Base-by-base conservation (phyloP, 2,888 invertebrate genomes). In the Drosophila helvetica region DNA sequence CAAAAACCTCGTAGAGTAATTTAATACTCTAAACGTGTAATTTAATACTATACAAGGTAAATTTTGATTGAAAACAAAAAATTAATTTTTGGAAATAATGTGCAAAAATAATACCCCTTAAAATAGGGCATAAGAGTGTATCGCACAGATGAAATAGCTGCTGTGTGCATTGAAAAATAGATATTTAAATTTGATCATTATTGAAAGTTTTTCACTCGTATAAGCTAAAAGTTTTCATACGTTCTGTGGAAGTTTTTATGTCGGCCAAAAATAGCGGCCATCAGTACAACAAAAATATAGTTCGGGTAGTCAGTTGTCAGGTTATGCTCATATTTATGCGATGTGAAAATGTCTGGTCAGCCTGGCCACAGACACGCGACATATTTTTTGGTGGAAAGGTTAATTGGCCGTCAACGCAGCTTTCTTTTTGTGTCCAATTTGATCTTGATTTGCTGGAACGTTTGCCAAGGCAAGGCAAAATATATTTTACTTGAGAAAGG, bases 381-480 rank as follows among this genome's bases (percentile, higher is more conserved):
- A 60, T 43, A 64, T 47, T 50, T 47, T 48, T 22, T 38, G 43
- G 43, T 43, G 27, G 54, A 45, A 56, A 66, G 75, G 65, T 50
- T 68, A 75, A 71, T 73, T 68, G 75, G 54, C 25, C 56, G 46
- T 33, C 54, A 30, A 50, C 33, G 33, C 47, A 30, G 72, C 68
- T 27, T 54, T 67, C 54, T 38, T 43, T 27, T 57, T 33, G 27
- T 55, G 25, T n/a, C 22, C 53, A 52, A 52, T 58, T 57, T 74
- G 54, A 76, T 77, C 78, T 68, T 81, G 76, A 79, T 75, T 79
- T 68, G 45, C 64, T 82, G 82, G 71, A 74, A 56, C 47, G 68
- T 33, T 33, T 33, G 4, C 33, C 4, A 33, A 12, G 33, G 12
- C 5, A 12, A 33, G 3, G 30, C 10, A 2, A 33, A 12, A 33